phyloP scores from a whole-genome alignment of 2,888 invertebrate species.

The Sepiola atlantica region DNA sequence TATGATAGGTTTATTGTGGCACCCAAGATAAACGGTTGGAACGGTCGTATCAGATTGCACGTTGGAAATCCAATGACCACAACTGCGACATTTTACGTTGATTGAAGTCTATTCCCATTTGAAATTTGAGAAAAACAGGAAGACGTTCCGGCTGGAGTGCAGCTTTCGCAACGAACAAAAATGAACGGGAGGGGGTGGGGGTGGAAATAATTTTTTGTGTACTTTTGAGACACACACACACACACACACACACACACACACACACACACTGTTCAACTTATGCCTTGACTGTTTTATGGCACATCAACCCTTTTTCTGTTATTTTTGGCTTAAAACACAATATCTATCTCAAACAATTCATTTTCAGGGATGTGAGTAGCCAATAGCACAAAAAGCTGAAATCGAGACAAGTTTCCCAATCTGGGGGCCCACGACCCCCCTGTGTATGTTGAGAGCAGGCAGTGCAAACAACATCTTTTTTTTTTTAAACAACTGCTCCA shows the following conservation, averaged over 20 bases:
- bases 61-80: not conserved
- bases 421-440: too few relatives aligned
- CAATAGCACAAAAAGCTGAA: too few relatives aligned
- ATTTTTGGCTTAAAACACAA: too few relatives aligned
- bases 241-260: not conserved
- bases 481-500: too few relatives aligned
- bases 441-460: too few relatives aligned
- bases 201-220: not conserved
- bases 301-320: too few relatives aligned
- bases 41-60: not conserved
- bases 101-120: not conserved
- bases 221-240: not conserved
- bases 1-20: slow-evolving; percentile 4
- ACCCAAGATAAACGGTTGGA: not conserved
- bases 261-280: not conserved
- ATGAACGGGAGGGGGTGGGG: not conserved
- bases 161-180: not conserved
- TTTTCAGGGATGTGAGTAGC: too few relatives aligned
- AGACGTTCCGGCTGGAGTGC: not conserved
- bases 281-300: not conserved
- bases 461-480: too few relatives aligned
- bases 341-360: too few relatives aligned
- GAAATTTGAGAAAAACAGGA: slow-evolving; percentile 20
- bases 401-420: too few relatives aligned
- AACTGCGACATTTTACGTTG: not conserved